These are phyloP conservation scores for Chironomus tepperi DNA, from an alignment of 1,140 invertebrate genomes.

Conservation along the genomic window DNA sequence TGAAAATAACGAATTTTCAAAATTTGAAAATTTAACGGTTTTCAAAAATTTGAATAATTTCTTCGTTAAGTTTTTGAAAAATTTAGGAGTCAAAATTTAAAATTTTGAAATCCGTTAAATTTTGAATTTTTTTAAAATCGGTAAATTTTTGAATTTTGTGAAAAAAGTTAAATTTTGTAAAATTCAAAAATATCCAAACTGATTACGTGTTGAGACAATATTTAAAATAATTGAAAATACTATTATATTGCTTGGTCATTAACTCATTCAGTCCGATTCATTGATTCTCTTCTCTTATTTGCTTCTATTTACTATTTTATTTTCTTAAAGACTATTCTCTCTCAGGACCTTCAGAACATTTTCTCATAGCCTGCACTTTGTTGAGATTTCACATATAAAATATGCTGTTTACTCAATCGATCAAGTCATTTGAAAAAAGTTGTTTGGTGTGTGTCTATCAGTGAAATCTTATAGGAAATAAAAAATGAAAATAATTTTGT, in stretches of 20 bases:
- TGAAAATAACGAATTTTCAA: no score
- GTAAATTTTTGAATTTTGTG: no score
- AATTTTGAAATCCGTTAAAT: no score
- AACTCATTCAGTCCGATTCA: neutral
- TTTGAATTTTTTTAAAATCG: no score
- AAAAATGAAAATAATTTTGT: neutral
- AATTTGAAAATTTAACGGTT: no score
- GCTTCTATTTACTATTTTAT: neutral
- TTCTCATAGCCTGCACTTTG: slow-evolving; percentile 4
- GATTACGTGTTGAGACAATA: no score
- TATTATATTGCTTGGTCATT: neutral
- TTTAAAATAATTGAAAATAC: no score
- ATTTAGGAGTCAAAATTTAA: no score
- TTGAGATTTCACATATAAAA: neutral
- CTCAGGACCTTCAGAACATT: slow-evolving; percentile 5
- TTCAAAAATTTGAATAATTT: no score
- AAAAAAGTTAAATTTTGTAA: no score
- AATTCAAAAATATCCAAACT: no score
- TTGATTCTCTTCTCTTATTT: neutral
- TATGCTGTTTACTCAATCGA: neutral
- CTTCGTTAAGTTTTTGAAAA: no score
- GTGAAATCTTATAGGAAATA: neutral
- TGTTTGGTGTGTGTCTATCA: neutral
- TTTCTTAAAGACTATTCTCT: neutral
- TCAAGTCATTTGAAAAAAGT: neutral